Evolutionary conservation across 2,113 vertebrate species (phyloP), one percentile per base, ranked within the genome.

Genomic region (Leptodactylus fuscus): DNA sequence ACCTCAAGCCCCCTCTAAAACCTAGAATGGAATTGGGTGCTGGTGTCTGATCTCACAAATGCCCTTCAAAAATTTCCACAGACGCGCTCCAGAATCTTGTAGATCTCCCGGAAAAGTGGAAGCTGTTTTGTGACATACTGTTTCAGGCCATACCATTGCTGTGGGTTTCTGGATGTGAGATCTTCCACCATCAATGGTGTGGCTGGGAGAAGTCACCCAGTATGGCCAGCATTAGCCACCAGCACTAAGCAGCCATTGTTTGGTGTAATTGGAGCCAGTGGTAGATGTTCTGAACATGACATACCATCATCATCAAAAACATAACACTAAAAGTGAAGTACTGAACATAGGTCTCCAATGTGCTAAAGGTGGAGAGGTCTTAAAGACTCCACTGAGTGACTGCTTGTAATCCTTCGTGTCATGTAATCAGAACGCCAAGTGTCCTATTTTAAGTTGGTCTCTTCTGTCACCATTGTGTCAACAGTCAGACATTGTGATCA

Each of bases 391-490:
- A 55, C 32, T 79, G 76, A 79, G 51, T 79, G 51, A 79, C n/a
- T 79, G 76, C 20, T 41, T 79, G 51, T 79, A 38, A 79, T 58
- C 41, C n/a, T 51, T 79, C 27, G 3, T 60, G 22, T 58, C 51
- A 24, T 79, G 11, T 58, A 79, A 58, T 29, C 20, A 53, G 76
- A 79, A 20, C 20, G n/a, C 5, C 51, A 58, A 41, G 32, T 60
- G 76, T 38, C 76, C 34, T 58, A 20, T 60, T 20, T 41, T 24
- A 60, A 58, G 22, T 13, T 24, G 15, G 32, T 16, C 22, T 79
- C 51, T 41, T 79, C 76, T 58, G 34, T 79, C 76, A 79, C 12
- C 76, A 41, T 8, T 13, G 32, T 79, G 76, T 79, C 76, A 79
- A 15, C 48, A 79, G 20, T 58, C 36, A 79, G 76, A 79, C 53